Conservation (phyloP, 92 coral and sea anemone genomes). For the Metridium senile region DNA sequence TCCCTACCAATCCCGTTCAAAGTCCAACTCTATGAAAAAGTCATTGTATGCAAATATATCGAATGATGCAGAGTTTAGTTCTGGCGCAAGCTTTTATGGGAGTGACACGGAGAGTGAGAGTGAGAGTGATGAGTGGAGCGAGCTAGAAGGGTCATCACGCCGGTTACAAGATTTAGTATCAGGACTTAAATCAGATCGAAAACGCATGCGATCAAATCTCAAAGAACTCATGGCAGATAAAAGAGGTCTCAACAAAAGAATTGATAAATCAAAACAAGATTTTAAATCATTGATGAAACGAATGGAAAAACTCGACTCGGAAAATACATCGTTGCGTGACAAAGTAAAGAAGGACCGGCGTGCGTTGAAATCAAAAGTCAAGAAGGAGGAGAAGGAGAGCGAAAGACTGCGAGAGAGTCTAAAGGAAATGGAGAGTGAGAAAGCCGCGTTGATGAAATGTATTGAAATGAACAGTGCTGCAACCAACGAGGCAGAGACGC, state of each 20-base stretch:
- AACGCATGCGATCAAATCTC: constrained; percentile 50
- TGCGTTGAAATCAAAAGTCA: constrained; percentile 53
- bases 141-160: constrained; percentile 20
- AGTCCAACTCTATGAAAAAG: constrained; percentile 13
- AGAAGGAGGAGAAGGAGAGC: constrained; percentile 58
- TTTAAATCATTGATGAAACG: constrained; percentile 47
- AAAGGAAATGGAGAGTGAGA: constrained; percentile 73
- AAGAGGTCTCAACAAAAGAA: constrained; percentile 41
- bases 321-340: constrained; percentile 30
- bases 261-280: constrained; percentile 51
- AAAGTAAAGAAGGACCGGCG: constrained; percentile 56
- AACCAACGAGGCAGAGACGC: not conserved
- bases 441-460: constrained; percentile 72
- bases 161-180: constrained; percentile 36
- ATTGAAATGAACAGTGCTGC: constrained; percentile 63
- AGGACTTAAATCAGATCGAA: constrained; percentile 61
- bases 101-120: constrained; percentile 53
- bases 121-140: constrained; percentile 46
- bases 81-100: constrained; percentile 59
- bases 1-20: constrained; percentile 5
- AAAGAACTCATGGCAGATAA: constrained; percentile 58
- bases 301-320: constrained; percentile 61
- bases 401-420: constrained; percentile 54
- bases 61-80: constrained; percentile 63
- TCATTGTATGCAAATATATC: constrained; percentile 37